A percentile compares a stretch with the other conserved stretches of the same genome.
Conservation (phyloP, 2,888 invertebrate species). For the Torymus tubicola region DNA sequence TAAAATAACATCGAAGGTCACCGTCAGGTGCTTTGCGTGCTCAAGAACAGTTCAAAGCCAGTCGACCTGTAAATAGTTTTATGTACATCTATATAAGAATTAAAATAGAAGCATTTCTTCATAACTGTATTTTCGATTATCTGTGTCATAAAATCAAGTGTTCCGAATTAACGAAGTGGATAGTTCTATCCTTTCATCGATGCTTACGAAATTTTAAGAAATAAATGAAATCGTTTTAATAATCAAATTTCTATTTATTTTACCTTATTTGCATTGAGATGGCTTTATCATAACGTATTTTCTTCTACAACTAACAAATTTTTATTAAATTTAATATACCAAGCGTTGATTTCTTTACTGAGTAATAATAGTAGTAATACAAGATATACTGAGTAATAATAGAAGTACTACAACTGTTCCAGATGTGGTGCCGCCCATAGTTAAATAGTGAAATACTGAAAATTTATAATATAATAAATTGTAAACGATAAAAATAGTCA, state of each 20-base stretch:
- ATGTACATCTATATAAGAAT: constrained; percentile 16
- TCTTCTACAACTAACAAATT: no score
- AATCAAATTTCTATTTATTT: not conserved
- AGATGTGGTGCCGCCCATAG: no score
- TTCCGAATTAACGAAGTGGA: constrained; percentile 13
- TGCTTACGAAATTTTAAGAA: constrained; percentile 19
- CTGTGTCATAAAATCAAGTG: constrained; percentile 24
- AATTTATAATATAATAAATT: constrained; percentile 1
- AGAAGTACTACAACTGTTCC: no score
- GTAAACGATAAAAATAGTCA: not conserved
- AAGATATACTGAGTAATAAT: no score
- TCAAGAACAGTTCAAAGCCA: constrained; percentile 45
- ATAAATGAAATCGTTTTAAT: constrained; percentile 43
- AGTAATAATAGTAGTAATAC: no score
- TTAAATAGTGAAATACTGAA: not conserved
- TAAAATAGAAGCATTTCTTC: constrained; percentile 32
- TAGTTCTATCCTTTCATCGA: constrained; percentile 22
- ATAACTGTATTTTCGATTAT: constrained; percentile 30
- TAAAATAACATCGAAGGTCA: constrained; percentile 13
- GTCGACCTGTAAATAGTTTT: constrained; percentile 47
- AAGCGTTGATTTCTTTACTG: no score
- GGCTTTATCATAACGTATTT: no score
- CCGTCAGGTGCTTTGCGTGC: constrained; percentile 13
- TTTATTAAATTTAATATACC: no score
- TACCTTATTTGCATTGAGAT: not conserved